Conservation (phyloP, 2,113 vertebrate species). For the cattle (Bos taurus) region DNA sequence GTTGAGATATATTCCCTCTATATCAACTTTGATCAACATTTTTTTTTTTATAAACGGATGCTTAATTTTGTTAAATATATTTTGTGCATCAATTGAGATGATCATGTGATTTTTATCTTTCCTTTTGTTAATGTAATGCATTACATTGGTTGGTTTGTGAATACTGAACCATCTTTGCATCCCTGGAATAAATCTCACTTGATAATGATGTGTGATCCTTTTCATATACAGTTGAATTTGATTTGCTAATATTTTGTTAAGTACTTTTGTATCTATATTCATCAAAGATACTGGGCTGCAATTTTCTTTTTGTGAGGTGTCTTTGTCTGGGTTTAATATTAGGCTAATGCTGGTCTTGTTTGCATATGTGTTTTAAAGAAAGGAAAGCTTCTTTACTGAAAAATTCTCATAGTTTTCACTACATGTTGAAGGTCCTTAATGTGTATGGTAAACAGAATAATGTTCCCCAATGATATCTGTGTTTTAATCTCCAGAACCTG, state of each 20-base stretch:
- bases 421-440: neutral
- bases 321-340: neutral
- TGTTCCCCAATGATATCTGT: neutral
- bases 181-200: neutral
- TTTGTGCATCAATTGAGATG: neutral
- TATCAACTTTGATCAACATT: neutral
- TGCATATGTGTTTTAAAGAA: neutral
- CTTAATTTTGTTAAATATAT: neutral
- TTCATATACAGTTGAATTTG: neutral
- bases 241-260: neutral
- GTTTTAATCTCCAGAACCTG: neutral
- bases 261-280: neutral
- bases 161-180: neutral
- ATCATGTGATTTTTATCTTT: neutral
- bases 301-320: neutral
- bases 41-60: neutral
- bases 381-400: neutral
- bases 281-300: neutral
- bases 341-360: neutral
- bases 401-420: neutral
- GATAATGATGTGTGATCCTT: neutral
- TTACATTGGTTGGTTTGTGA: neutral
- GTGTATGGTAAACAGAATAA: neutral
- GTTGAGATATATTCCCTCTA: neutral
- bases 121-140: neutral